Base-by-base conservation (phyloP, 2,113 vertebrate genomes). In the Alligator sinensis region DNA sequence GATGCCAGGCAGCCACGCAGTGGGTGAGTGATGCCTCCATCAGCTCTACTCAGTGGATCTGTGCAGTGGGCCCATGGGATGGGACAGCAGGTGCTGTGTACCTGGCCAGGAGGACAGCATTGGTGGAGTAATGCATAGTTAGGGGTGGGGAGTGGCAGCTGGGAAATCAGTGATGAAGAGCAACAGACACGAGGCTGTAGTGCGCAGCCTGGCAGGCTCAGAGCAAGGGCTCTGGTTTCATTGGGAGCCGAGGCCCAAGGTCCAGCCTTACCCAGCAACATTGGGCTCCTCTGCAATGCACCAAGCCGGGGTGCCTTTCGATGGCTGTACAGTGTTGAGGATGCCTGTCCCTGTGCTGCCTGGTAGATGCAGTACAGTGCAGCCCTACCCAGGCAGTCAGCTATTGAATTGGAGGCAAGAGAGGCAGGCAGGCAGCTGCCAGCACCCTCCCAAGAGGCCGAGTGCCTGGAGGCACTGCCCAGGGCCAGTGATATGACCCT, bases 71-170 rank as follows among this genome's bases (percentile, higher is more conserved):
- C 22, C 61, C 11, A 3, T 5, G 14, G 64, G 14, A 18, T 17
- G 27, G 8, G 64, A 27, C 3, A 11, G 3, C 3, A 8, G 13
- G 64, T 4, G 28, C 63, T 12, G 64, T 18, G 63, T 28, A 28
- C 63, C 61, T 24, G 11, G 7, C 61, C 24, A 15, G 2, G 2
- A 5, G 17, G 2, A 8, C 1, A 57, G 2, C 6, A 1, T 3
- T 4, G 1, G 3, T 6, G 4, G 2, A 0, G 0, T 18, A 0
- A 7, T 2, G 0, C 18, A 34, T 57, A 3, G 4, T 3, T 4
- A 7, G 24, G 12, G 1, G 0, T 4, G 17, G 22, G 5, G 4
- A 5, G 38, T 8, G 38, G 38, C 38, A 38, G 38, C 38, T 38
- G 38, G 38, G 38, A 38, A 38, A 38, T 38, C 38, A 38, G 38